Percentiles rank a stretch among this genome's conserved stretches.
Conservation (phyloP, 2,888 invertebrate genomes). For the Trissolcus japonicus region DNA sequence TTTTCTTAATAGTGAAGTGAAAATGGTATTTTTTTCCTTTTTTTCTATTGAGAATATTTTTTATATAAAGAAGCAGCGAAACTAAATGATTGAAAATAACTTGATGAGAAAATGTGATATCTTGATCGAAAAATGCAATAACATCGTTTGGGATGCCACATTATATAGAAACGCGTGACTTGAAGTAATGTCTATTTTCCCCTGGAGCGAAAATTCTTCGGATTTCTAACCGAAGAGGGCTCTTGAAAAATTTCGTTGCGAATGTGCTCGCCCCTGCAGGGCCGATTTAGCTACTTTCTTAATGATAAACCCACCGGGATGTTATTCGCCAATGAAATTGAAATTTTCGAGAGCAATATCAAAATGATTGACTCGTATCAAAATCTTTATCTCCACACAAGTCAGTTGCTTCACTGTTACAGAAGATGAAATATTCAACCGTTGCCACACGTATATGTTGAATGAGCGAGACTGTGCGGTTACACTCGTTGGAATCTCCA, state of each 20-base stretch:
- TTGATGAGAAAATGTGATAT: conserved; percentile 46
- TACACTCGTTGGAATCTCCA: conserved; percentile 38
- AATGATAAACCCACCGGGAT: conserved; percentile 11
- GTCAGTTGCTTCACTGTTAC: background rate
- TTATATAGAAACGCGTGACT: conserved; percentile 53
- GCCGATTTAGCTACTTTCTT: conserved; percentile 22
- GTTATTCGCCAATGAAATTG: conserved; percentile 15
- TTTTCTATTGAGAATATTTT: too few species aligned
- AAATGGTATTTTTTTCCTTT: too few species aligned
- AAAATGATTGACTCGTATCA: conserved; percentile 7
- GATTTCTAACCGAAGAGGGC: conserved; percentile 41
- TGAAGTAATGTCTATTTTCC: conserved; percentile 52
- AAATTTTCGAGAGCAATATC: conserved; percentile 16
- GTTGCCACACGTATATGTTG: background rate
- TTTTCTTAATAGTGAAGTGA: too few species aligned
- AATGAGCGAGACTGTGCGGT: background rate
- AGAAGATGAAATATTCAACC: background rate
- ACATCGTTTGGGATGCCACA: conserved; percentile 47
- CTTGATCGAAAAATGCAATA: conserved; percentile 56
- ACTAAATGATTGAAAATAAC: conserved; percentile 8
- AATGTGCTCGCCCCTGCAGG: conserved; percentile 18
- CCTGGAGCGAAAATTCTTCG: conserved; percentile 52
- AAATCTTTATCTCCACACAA: background rate
- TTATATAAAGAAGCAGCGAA: conserved; percentile 2
- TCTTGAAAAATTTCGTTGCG: conserved; percentile 40